These are phyloP conservation scores for Bubo bubo DNA, from an alignment of 2,113 vertebrate genomes.

Conservation along the genomic window DNA sequence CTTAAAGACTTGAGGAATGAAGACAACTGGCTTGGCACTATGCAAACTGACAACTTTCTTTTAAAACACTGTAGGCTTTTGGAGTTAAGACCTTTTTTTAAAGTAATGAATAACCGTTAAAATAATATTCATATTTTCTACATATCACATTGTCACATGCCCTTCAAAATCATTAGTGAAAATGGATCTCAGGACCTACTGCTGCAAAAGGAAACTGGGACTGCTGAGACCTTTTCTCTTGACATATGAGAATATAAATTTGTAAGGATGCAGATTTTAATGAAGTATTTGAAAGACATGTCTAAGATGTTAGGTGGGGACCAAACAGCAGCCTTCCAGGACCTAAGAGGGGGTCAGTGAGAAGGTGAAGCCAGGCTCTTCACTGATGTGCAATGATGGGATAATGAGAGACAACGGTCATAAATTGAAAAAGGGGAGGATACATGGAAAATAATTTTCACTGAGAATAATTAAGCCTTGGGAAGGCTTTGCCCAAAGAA, in stretches of 20 bases:
- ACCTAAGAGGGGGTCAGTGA: not conserved
- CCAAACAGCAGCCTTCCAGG: not conserved
- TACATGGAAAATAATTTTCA: not conserved
- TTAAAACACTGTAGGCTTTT: not conserved
- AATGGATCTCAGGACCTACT: not conserved
- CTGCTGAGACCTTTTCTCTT: not conserved
- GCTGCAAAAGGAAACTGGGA: not conserved
- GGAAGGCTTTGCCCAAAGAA: not conserved
- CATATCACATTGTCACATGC: not conserved
- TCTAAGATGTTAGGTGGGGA: not conserved
- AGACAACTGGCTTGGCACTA: not conserved
- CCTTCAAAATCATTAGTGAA: not conserved
- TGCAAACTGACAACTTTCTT: not conserved
- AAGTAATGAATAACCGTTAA: not conserved
- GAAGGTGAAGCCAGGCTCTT: not conserved
- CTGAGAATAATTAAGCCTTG: not conserved
- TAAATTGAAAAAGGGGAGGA: not conserved
- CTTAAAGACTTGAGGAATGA: not conserved
- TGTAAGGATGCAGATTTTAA: not conserved
- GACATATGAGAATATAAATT: not conserved
- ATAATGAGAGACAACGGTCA: not conserved
- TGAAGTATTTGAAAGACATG: not conserved
- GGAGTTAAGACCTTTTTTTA: not conserved
- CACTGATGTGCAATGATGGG: not conserved
- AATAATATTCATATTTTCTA: not conserved